phyloP scores from a whole-genome alignment of 2,797 vertebrate genomes.

The Podarcis siculus region DNA sequence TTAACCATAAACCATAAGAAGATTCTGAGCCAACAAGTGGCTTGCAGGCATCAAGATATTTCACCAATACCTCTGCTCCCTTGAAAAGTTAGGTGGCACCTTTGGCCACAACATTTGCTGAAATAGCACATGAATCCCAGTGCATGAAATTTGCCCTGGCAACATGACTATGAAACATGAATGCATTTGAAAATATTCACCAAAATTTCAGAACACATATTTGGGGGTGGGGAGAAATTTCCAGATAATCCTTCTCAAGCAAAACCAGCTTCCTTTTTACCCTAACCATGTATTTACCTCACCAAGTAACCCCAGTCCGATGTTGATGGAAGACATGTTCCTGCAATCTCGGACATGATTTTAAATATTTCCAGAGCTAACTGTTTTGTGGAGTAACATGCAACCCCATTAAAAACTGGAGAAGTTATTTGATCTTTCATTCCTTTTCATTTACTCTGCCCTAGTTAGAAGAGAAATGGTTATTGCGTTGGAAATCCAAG shows the following conservation, averaged over 20 bases:
- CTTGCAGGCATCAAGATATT: not conserved
- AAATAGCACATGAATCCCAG: not conserved
- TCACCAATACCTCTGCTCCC: not conserved
- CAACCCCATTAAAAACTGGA: not conserved
- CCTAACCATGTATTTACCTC: not conserved
- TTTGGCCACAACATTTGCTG: not conserved
- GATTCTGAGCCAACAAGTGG: not conserved
- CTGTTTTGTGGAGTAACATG: not conserved
- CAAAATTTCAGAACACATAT: not conserved
- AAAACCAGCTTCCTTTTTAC: not conserved
- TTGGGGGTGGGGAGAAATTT: not conserved
- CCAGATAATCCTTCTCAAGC: not conserved
- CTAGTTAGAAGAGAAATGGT: not conserved
- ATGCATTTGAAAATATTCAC: not conserved
- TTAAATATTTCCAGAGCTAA: not conserved
- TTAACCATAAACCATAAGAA: not conserved
- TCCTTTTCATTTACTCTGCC: not conserved
- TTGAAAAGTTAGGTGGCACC: not conserved
- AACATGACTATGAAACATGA: not conserved
- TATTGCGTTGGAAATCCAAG: not conserved
- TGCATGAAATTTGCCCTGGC: not conserved
- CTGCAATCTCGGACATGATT: not conserved
- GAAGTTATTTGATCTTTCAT: not conserved
- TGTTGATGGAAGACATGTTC: not conserved
- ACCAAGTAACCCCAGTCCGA: not conserved